Base-by-base conservation (phyloP, 2,888 invertebrate species). In the Cheilosia vernalis region DNA sequence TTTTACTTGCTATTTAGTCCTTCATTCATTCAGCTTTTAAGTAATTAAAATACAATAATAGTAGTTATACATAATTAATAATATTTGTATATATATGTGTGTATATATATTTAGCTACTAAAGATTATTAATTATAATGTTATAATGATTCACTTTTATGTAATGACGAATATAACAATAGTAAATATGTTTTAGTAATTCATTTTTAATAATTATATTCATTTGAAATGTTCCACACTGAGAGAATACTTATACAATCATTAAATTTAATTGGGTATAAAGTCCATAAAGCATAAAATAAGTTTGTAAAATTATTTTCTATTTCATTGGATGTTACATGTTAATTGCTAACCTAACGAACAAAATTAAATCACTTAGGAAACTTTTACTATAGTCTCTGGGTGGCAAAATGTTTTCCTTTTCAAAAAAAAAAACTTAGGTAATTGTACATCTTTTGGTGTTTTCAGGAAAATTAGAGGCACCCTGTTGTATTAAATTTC, bases 51-150 rank as follows among this genome's bases (percentile, higher is more conserved):
- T 85, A 72, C 70, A 72, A 66, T 77, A 61, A 76, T 72, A 80
- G 67, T 77, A 76, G 72, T 85, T 63, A 67, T 81, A 85, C 66
- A 82, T 77, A 60, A 56, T 74, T 66, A 19, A 73, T 73, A 61
- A 61, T 80, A 61, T 64, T 58, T 30, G n/a, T 53, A 49, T 42
- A 64, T 76, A 70, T 64, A 47, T 83, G 13, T 51, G 53, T 74
- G 21, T 80, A 67, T 67, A 76, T 85, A 85, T 76, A 85, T 85
- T 85, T 85, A 85, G 76, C 85, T 85, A 85, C 85, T 76, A 81
- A 70, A 44, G 85, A 81, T 77, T 79, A 84, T 74, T 81, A 70
- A 73, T 30, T 61, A 13, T 37, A 72, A 72, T 77, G 24, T 66
- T 74, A 51, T 63, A 74, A 74, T 80, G 63, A 76, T 76, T 61